These are phyloP conservation scores for Tenthredo distinguenda DNA, from an alignment of 2,888 invertebrate genomes.

Conservation along the genomic window DNA sequence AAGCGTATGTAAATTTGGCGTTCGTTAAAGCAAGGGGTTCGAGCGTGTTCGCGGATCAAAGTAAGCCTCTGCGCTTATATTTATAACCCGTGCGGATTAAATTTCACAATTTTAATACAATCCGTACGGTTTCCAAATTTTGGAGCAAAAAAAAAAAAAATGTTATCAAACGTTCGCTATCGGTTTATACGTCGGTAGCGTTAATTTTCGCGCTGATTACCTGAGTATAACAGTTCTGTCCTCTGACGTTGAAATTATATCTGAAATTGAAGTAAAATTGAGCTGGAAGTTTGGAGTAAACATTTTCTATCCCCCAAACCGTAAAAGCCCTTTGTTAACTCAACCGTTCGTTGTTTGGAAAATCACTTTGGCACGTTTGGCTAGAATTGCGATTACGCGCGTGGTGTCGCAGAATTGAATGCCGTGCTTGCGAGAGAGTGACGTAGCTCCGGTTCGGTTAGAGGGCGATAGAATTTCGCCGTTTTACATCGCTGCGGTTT, in stretches of 20 bases:
- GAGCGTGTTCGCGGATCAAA: conserved; percentile 37
- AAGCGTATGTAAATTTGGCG: conserved; percentile 43
- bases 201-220: background rate
- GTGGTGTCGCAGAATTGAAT: conserved; percentile 22
- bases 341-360: conserved; percentile 23
- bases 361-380: conserved; percentile 28
- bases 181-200: background rate
- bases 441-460: background rate
- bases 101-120: conserved; percentile 27
- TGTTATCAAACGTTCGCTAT: background rate
- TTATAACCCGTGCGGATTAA: conserved; percentile 20
- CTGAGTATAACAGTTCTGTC: background rate
- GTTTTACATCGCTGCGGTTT: conserved; percentile 14
- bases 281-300: background rate
- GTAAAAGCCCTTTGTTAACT: conserved; percentile 36
- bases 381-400: conserved; percentile 30
- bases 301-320: conserved; percentile 13
- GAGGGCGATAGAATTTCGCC: conserved; percentile 20
- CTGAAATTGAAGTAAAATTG: conserved; percentile 8
- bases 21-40: conserved; percentile 29
- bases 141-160: background rate
- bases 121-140: background rate
- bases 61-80: conserved; percentile 2
- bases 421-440: conserved; percentile 1
- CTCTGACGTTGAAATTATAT: background rate